Evolutionary conservation across 2,113 vertebrate genomes (phyloP).

Genomic region (Marmota flaviventris): DNA sequence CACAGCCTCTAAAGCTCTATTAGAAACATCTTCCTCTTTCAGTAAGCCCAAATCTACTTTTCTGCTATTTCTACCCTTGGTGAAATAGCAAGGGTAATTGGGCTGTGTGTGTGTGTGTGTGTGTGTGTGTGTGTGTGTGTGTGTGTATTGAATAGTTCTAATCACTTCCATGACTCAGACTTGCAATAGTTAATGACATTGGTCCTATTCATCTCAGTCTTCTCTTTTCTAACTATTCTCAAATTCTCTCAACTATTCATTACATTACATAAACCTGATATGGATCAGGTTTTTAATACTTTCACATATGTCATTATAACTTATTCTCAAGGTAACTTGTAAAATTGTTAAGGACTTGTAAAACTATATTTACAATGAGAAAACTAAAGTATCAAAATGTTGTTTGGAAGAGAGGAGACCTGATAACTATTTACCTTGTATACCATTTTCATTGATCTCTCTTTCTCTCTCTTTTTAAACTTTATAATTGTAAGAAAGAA

Average conservation of each 20-base stretch:
- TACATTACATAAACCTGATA: background rate
- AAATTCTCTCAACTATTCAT: background rate
- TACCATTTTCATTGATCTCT: background rate
- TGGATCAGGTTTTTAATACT: background rate
- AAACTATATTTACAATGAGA: background rate
- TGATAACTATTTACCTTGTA: background rate
- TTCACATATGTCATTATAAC: background rate
- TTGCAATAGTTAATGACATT: background rate
- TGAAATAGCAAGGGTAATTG: no score
- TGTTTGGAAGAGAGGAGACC: background rate
- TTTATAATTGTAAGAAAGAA: background rate
- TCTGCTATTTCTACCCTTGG: background rate
- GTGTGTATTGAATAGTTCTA: background rate
- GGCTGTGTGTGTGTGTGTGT: no score
- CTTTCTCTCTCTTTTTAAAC: background rate
- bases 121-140: no score
- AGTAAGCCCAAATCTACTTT: background rate
- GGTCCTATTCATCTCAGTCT: background rate
- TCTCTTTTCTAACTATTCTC: background rate
- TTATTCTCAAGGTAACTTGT: constrained; percentile 14
- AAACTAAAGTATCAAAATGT: background rate
- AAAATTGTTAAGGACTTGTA: background rate
- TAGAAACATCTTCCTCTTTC: constrained; percentile 18
- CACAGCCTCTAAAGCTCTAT: background rate
- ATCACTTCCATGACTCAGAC: background rate